Evolutionary conservation across 2,888 invertebrate genomes (phyloP).

Genomic region (Morpho helenor): DNA sequence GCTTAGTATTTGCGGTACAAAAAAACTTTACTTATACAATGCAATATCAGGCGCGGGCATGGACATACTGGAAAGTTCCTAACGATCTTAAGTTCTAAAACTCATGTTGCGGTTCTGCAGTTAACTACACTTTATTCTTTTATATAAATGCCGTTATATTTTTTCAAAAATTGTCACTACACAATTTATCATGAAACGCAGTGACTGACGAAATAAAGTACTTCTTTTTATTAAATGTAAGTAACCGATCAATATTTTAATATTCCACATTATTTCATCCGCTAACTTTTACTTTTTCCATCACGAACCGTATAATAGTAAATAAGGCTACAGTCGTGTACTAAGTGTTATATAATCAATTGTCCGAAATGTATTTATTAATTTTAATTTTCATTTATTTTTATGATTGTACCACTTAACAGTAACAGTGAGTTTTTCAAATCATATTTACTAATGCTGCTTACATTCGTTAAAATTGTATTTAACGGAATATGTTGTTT

Average conservation of each 20-base stretch:
- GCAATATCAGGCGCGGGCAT: too few species aligned
- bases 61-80: too few species aligned
- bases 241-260: conserved; percentile 4
- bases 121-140: too few species aligned
- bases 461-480: conserved; percentile 16
- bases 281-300: conserved; percentile 7
- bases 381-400: conserved; percentile 17
- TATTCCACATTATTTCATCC: conserved; percentile 1
- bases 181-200: too few species aligned
- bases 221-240: background rate
- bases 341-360: conserved; percentile 64
- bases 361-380: conserved; percentile 13
- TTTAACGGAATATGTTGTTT: conserved; percentile 20
- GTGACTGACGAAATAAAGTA: too few species aligned
- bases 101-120: too few species aligned
- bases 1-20: too few species aligned
- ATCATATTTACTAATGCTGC: background rate
- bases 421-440: conserved; percentile 1
- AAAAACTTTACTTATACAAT: too few species aligned
- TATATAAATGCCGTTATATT: too few species aligned
- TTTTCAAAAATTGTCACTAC: too few species aligned
- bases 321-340: conserved; percentile 72
- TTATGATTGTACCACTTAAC: conserved; percentile 17
- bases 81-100: too few species aligned
- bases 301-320: conserved; percentile 13